Base-by-base conservation (phyloP, 2,797 vertebrate genomes). In the Onychomys torridus region DNA sequence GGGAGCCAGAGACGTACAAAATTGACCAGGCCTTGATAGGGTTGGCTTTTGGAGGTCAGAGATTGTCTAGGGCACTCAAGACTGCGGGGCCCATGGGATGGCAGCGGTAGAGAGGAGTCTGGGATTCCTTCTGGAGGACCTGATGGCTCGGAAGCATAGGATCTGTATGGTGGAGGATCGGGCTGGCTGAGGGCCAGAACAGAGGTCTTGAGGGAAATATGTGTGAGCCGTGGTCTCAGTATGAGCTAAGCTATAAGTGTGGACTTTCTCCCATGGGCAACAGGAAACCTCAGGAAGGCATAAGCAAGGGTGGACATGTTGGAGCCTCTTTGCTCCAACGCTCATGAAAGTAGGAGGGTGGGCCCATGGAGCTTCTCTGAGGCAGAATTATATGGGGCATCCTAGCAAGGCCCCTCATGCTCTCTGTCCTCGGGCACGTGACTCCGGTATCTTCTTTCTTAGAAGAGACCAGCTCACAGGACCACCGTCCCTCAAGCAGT, bases 401-500 rank as follows among this genome's bases (percentile, higher is more conserved):
- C 63, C 85, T 34, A 1, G 1, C 87, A 52, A 34, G 89, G 12
- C 21, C 73, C 57, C 55, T 81, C 6, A 3, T 3, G 0, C 43
- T 59, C 63, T 52, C 16, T 19, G 78, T 67, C 27, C 49, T 73
- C 77, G 91, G 71, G 55, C 11, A 10, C n/a, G 75, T 97, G 43
- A 37, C 52, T 91, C 16, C 91, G 89, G 40, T 84, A 61, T 37
- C 40, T 97, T 98, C 77, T 96, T 96, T 0, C 55, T 63, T 91
- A 99, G 98, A 99, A 98, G 98, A 99, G 93, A 92, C 97, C 96
- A 98, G 71, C 93, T 84, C 98, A 90, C 98, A 98, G 98, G 98
- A 99, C 96, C 96, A 98, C 85, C 98, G 96, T 73, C 98, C 98
- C 46, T 84, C 97, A 9, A 96, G 98, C 81, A 12, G 96, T 49